These are phyloP conservation scores for Drosophila neocordata DNA, from an alignment of 1,140 invertebrate species.

Conservation along the genomic window DNA sequence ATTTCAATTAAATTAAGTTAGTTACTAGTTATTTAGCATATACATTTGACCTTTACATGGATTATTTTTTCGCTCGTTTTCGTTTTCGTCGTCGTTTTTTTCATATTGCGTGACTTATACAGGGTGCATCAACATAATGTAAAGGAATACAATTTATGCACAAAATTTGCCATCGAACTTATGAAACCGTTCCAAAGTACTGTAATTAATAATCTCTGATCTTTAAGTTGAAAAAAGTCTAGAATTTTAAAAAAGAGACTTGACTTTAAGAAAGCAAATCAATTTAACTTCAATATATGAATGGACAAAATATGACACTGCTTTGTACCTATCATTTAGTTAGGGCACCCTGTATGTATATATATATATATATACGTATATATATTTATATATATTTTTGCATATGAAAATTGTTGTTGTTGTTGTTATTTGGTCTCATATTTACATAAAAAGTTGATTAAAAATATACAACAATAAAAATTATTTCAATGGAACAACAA, in stretches of 20 bases:
- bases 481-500: background rate
- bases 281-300: too few species aligned
- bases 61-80: slow-evolving; percentile 1
- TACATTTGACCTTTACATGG: slow-evolving; percentile 19
- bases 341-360: slow-evolving; percentile 25
- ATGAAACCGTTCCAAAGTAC: too few species aligned
- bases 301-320: too few species aligned
- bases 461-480: background rate
- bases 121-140: background rate
- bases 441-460: slow-evolving; percentile 19
- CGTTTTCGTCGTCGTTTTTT: background rate
- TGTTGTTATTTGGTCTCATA: slow-evolving; percentile 9
- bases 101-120: background rate
- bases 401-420: slow-evolving; percentile 32
- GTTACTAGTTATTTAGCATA: slow-evolving; percentile 16
- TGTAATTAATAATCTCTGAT: too few species aligned
- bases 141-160: too few species aligned
- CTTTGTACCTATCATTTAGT: background rate
- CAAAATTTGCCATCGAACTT: too few species aligned
- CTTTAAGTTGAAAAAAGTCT: too few species aligned
- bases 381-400: too few species aligned
- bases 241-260: too few species aligned
- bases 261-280: too few species aligned
- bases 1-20: slow-evolving; percentile 7
- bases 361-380: slow-evolving; percentile 12